Percentiles rank a stretch among this genome's conserved stretches.
phyloP scores from a whole-genome alignment of 1,140 invertebrate genomes.

The Trypoxylus dichotomus region DNA sequence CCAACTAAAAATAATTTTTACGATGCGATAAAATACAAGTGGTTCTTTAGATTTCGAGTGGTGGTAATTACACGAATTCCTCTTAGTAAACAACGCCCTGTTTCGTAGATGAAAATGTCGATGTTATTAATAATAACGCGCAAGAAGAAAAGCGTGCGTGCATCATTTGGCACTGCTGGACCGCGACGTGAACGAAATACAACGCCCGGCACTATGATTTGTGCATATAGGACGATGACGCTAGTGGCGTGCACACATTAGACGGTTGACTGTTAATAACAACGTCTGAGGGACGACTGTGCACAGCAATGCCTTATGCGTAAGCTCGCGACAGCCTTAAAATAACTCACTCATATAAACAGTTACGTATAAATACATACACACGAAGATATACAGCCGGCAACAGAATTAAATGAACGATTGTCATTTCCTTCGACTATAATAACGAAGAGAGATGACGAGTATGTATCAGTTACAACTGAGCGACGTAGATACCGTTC shows the following conservation, averaged over 20 bases:
- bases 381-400: constrained; percentile 13
- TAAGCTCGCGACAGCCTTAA: constrained; percentile 37
- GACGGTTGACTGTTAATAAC: constrained; percentile 32
- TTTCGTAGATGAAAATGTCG: not conserved
- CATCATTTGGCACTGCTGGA: not conserved
- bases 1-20: not conserved
- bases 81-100: not conserved
- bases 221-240: not conserved
- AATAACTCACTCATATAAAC: constrained; percentile 39
- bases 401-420: not conserved
- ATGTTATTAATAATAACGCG: not conserved
- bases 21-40: not conserved
- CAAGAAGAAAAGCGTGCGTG: too few relatives aligned
- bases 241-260: not conserved
- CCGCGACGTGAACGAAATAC: not conserved
- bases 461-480: not conserved
- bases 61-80: not conserved
- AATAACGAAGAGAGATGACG: not conserved
- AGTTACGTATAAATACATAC: constrained; percentile 36
- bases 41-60: not conserved
- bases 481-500: too few relatives aligned
- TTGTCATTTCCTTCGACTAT: not conserved
- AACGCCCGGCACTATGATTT: not conserved
- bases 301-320: constrained; percentile 36
- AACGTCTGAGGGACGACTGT: constrained; percentile 30